Conservation (phyloP, 2,888 invertebrate genomes). For the Proisotoma minuta region DNA sequence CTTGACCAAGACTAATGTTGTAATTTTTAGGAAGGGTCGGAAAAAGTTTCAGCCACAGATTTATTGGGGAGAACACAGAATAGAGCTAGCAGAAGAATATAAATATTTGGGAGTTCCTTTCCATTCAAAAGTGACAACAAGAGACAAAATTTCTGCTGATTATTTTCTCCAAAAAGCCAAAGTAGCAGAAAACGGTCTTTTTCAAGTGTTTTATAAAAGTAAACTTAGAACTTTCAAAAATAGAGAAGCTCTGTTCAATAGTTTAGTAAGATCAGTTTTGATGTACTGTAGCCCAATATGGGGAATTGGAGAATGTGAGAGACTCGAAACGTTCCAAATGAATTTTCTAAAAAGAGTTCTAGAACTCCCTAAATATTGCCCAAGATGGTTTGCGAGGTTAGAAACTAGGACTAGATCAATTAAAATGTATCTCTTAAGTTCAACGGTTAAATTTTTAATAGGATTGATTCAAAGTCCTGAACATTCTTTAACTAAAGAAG, state of each 20-base stretch:
- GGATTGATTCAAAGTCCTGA: no score
- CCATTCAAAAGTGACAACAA: background rate
- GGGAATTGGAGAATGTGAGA: background rate
- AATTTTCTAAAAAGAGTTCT: background rate
- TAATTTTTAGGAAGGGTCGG: background rate
- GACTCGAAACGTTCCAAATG: background rate
- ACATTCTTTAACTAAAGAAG: no score
- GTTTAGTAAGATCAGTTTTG: conserved; percentile 1
- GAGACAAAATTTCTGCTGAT: background rate
- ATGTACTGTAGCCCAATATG: background rate
- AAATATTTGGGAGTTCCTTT: conserved; percentile 12
- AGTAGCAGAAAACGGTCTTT: background rate
- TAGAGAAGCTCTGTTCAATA: background rate
- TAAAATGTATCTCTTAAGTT: background rate
- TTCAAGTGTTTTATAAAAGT: background rate
- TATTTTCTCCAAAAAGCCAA: background rate
- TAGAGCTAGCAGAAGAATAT: conserved; percentile 1
- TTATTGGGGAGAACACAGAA: background rate
- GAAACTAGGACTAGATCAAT: background rate
- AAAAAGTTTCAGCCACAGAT: background rate
- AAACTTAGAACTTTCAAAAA: background rate
- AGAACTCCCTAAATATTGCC: background rate
- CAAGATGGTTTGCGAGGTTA: background rate
- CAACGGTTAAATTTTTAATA: background rate
- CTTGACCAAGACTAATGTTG: conserved; percentile 1